A percentile compares a stretch with the other conserved stretches of the same genome.
These are phyloP conservation scores for Cryptotis parvus DNA, from an alignment of 2,113 vertebrate species.

Conservation along the genomic window DNA sequence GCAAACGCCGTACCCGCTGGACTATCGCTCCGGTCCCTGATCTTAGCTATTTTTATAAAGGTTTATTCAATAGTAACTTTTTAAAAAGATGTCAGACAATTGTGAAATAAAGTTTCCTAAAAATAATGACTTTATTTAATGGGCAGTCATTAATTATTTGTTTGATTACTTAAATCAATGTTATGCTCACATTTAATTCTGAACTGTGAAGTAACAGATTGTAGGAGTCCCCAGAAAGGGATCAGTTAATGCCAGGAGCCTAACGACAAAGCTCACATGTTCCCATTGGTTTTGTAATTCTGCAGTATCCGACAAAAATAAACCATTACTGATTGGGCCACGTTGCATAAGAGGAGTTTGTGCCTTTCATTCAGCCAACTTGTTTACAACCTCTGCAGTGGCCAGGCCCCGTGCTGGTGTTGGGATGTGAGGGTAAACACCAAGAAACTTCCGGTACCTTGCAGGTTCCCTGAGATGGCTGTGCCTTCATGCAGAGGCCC, in stretches of 20 bases:
- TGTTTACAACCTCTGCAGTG: not conserved
- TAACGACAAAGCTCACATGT: conserved; percentile 11
- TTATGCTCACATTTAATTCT: conserved; percentile 40
- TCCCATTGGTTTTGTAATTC: conserved; percentile 54
- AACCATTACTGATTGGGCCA: not conserved
- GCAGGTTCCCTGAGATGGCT: not conserved
- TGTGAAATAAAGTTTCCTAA: conserved; percentile 27
- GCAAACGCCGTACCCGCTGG: too few relatives aligned
- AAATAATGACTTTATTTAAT: conserved; percentile 17
- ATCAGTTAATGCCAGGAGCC: conserved; percentile 32
- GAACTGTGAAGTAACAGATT: conserved; percentile 52
- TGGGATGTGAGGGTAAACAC: not conserved
- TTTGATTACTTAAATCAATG: conserved; percentile 57
- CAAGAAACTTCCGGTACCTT: not conserved
- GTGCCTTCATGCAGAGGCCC: not conserved
- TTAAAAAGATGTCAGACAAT: not conserved
- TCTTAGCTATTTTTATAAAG: conserved; percentile 41
- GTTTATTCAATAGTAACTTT: conserved; percentile 47
- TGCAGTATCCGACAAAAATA: conserved; percentile 26
- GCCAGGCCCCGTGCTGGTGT: not conserved
- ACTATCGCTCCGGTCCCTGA: too few relatives aligned
- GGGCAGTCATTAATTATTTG: conserved; percentile 32
- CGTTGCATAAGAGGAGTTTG: conserved; percentile 41
- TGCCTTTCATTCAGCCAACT: not conserved
- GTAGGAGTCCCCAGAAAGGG: conserved; percentile 40